phyloP scores from a whole-genome alignment of 30 jellyfish, hydroid and myxozoan genomes.

The Chrysaora quinquecirrha region DNA sequence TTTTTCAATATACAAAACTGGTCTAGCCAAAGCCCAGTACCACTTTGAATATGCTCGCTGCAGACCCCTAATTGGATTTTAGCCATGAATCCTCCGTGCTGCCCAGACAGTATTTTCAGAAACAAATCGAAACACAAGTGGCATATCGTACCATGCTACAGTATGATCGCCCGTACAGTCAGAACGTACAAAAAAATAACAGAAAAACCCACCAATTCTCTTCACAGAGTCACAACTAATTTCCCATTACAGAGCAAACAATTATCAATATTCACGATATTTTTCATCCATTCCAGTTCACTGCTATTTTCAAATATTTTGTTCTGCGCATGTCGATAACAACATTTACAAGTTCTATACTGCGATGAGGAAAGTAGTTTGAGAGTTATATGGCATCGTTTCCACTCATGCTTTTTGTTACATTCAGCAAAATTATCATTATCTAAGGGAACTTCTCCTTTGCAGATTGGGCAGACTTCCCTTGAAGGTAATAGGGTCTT shows the following conservation, averaged over 20 bases:
- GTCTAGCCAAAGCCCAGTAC: too few species aligned
- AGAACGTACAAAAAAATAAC: too few species aligned
- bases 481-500: constrained; percentile 1
- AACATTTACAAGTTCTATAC: constrained; percentile 10
- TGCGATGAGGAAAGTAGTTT: background rate
- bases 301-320: background rate
- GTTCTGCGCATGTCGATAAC: background rate
- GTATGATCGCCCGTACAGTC: too few species aligned
- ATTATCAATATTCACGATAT: background rate
- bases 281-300: background rate
- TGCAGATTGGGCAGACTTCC: constrained; percentile 18
- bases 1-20: too few species aligned
- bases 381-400: background rate
- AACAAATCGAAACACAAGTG: too few species aligned
- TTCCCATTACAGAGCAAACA: constrained; percentile 12
- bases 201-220: too few species aligned
- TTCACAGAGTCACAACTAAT: too few species aligned
- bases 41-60: too few species aligned
- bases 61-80: too few species aligned
- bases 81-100: too few species aligned
- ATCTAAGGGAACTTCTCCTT: background rate
- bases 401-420: constrained; percentile 8
- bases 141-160: too few species aligned
- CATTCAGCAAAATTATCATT: background rate
- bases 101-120: too few species aligned